Evolutionary conservation across 1,140 invertebrate genomes (phyloP).

Genomic region (Papilio polytes): DNA sequence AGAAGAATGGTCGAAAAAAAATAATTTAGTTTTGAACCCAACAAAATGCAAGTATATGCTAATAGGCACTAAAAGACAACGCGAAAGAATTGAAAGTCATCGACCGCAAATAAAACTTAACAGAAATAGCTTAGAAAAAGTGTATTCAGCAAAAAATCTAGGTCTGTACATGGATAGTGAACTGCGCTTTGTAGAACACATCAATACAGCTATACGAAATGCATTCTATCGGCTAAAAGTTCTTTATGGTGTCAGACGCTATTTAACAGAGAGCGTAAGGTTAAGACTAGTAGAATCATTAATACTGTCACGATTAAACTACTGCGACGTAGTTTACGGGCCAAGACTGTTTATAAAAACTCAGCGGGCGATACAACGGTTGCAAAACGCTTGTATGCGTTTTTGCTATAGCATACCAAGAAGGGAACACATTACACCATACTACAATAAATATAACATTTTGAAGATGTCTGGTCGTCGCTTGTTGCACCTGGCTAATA

Average conservation of each 20-base stretch:
- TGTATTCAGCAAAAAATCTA: constrained; percentile 41
- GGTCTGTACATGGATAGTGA: constrained; percentile 44
- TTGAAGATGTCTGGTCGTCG: constrained; percentile 40
- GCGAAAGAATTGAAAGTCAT: background rate
- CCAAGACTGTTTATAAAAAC: constrained; percentile 32
- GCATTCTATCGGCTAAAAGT: constrained; percentile 46
- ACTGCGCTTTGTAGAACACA: constrained; percentile 41
- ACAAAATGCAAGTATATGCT: constrained; percentile 45
- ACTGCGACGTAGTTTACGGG: constrained; percentile 44
- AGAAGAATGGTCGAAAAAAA: constrained; percentile 34
- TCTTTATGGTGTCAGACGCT: constrained; percentile 40
- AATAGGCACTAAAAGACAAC: constrained; percentile 39
- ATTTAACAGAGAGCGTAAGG: constrained; percentile 32
- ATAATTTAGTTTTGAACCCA: constrained; percentile 42
- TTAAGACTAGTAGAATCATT: constrained; percentile 39
- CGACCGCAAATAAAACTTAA: constrained; percentile 6
- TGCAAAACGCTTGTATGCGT: constrained; percentile 41
- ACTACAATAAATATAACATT: constrained; percentile 36
- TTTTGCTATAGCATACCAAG: constrained; percentile 41
- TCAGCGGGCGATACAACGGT: constrained; percentile 37
- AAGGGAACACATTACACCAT: constrained; percentile 41
- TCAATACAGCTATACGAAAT: constrained; percentile 39
- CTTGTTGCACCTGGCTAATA: constrained; percentile 36
- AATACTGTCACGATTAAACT: constrained; percentile 43
- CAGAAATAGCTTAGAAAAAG: constrained; percentile 28